Conservation (phyloP, 1,140 invertebrate species). For the Cecropterus lyciades region DNA sequence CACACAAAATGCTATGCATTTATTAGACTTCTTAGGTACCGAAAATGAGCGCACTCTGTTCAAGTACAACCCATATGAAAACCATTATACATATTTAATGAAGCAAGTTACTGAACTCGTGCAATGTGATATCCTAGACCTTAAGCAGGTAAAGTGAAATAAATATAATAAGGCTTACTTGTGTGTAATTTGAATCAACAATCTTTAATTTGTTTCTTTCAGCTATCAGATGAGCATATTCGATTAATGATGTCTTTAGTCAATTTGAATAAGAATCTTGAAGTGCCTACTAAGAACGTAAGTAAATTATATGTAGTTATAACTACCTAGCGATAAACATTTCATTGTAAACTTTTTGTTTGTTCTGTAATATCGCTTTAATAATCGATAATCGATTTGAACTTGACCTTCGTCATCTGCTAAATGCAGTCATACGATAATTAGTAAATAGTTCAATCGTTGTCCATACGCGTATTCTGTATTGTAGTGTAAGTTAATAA, state of each 20-base stretch:
- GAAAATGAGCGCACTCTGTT: slow-evolving; percentile 28
- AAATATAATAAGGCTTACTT: no score
- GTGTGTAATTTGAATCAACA: no score
- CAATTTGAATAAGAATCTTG: slow-evolving; percentile 11
- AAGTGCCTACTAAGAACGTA: slow-evolving; percentile 4
- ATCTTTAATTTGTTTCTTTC: slow-evolving; percentile 35
- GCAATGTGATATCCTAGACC: slow-evolving; percentile 38
- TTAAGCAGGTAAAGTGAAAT: slow-evolving; percentile 55
- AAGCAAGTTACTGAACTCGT: slow-evolving; percentile 34
- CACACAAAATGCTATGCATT: slow-evolving; percentile 47
- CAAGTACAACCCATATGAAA: slow-evolving; percentile 49
- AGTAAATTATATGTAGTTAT: background rate
- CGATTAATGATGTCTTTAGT: slow-evolving; percentile 35
- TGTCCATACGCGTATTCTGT: no score
- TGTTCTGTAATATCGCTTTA: background rate
- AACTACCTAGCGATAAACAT: background rate
- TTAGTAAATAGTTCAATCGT: no score
- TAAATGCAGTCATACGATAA: background rate
- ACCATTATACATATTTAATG: slow-evolving; percentile 47
- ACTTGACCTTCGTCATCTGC: background rate
- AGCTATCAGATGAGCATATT: slow-evolving; percentile 41
- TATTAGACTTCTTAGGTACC: slow-evolving; percentile 41
- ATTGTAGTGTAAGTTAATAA: no score
- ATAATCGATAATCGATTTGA: background rate
- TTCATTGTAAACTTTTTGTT: background rate